Conservation (phyloP, 2,797 vertebrate genomes). For the Poecilia wingei region DNA sequence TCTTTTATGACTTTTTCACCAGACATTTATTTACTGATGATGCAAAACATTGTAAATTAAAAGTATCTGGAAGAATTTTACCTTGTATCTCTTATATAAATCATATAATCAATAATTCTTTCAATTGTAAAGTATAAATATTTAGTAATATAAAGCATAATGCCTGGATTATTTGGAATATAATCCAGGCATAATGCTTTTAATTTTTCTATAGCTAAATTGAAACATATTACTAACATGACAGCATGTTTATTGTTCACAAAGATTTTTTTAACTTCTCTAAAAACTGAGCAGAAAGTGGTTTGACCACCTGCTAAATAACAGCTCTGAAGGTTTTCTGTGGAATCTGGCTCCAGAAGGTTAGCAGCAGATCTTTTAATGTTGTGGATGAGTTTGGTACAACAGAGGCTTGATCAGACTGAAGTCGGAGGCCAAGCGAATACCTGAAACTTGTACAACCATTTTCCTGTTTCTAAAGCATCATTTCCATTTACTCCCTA, state of each 20-base stretch:
- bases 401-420: not conserved
- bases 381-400: not conserved
- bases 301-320: not conserved
- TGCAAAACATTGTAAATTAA: not conserved
- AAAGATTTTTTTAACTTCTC: not conserved
- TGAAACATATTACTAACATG: not conserved
- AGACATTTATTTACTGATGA: not conserved
- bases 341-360: not conserved
- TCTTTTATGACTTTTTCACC: not conserved
- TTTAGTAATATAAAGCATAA: not conserved
- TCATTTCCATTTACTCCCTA: not conserved
- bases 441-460: not conserved
- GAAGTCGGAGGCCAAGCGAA: not conserved
- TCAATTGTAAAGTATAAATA: not conserved
- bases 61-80: not conserved
- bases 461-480: not conserved
- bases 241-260: not conserved
- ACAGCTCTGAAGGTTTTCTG: not conserved
- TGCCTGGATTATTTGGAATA: not conserved
- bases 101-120: not conserved
- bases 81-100: not conserved
- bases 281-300: not conserved
- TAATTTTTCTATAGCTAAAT: not conserved
- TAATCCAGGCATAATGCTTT: not conserved
- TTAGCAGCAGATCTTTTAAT: not conserved